Base-by-base conservation (phyloP, 2,888 invertebrate species). In the Zonitis immaculata region DNA sequence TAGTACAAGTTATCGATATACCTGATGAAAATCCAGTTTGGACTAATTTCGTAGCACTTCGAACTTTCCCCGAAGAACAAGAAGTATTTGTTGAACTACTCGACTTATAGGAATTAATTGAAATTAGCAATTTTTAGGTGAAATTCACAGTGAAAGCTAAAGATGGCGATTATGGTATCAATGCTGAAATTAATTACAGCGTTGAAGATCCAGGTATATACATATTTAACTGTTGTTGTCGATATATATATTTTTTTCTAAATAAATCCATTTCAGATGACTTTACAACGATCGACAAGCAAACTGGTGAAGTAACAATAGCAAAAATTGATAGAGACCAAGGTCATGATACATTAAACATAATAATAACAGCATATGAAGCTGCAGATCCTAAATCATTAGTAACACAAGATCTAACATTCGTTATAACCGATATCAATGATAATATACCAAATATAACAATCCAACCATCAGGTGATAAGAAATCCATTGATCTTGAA, bases 141-240 rank as follows among this genome's bases (percentile, higher is more conserved):
- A 25, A 9, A 12, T 20, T 48, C 39, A 28, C 35, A 44, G 42
- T 52, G n/a, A 22, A 18, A n/a, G 85, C 85, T 5, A 78, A 80
- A 16, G 85, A 86, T 64, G 85, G 84, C 1, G 85, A 86, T 69
- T 79, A 80, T 1, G 80, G 79, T 22, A 78, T 85, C 48, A 73
- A 82, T 61, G 78, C 76, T 52, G 67, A 73, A 3, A 83, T 85
- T 43, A 68, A 75, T 56, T 85, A 84, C 63, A 69, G 69, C 28
- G 68, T 84, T 3, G 70, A 70, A 43, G 54, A 62, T 39, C 3
- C 27, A 49, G 35, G 49, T 53, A 20, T n/a, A n/a, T n/a, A n/a
- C n/a, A n/a, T n/a, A n/a, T n/a, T n/a, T n/a, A n/a, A n/a, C n/a
- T n/a, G n/a, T n/a, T n/a, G n/a, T n/a, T n/a, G n/a, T n/a, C n/a